phyloP scores from a whole-genome alignment of 2,888 invertebrate species.

The Drosophila aldrichi region DNA sequence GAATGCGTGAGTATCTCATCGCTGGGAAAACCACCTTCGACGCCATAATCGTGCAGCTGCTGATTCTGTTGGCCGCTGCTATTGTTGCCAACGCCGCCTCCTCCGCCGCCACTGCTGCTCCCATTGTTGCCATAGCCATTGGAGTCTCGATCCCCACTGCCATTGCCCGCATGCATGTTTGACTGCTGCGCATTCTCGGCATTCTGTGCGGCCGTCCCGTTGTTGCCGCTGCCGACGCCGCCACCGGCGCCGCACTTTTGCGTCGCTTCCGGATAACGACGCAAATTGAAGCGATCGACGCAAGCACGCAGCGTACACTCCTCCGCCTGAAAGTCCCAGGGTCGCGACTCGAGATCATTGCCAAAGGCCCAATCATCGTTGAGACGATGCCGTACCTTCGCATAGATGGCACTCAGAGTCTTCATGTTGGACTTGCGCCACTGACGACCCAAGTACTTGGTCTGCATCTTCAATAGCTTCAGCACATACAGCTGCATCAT shows the following conservation, averaged over 20 bases:
- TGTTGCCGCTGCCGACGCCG: slow-evolving; percentile 67
- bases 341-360: slow-evolving; percentile 98
- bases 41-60: slow-evolving; percentile 80
- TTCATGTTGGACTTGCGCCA: slow-evolving; percentile 99
- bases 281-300: slow-evolving; percentile 97
- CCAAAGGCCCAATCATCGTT: slow-evolving; percentile 99
- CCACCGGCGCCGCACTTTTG: slow-evolving; percentile 83
- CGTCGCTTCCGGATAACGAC: slow-evolving; percentile 90
- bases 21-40: slow-evolving; percentile 84
- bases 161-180: slow-evolving; percentile 75
- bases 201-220: slow-evolving; percentile 82
- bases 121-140: slow-evolving; percentile 68
- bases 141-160: slow-evolving; percentile 63
- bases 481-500: slow-evolving; percentile 99
- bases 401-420: slow-evolving; percentile 99
- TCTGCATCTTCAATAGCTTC: slow-evolving; percentile 99
- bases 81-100: slow-evolving; percentile 40
- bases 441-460: slow-evolving; percentile 98
- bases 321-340: slow-evolving; percentile 99
- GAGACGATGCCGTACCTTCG: slow-evolving; percentile 97
- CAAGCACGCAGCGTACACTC: slow-evolving; percentile 97
- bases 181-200: slow-evolving; percentile 77
- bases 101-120: slow-evolving; percentile 39
- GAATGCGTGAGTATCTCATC: slow-evolving; percentile 84
- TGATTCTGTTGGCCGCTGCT: slow-evolving; percentile 66